A percentile compares a stretch with the other conserved stretches of the same genome.
Evolutionary conservation across 2,888 invertebrate genomes (phyloP).

Genomic region (Caenorhabditis sp.): DNA sequence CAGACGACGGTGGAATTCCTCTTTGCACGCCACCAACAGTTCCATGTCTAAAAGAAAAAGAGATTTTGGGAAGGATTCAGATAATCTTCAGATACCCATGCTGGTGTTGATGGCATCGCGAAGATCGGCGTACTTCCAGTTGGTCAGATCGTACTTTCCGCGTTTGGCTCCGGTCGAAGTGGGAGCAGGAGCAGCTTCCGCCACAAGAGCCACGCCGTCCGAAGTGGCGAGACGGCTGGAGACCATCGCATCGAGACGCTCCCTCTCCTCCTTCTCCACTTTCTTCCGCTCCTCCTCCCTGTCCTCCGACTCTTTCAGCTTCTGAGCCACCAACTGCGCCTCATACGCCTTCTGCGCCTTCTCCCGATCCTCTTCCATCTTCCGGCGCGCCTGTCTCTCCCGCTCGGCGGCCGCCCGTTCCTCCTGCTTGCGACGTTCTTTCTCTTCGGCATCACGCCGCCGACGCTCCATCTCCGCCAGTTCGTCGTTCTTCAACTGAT

Average conservation of each 20-base stretch:
- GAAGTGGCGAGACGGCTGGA: slow-evolving; percentile 87
- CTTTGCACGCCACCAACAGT: slow-evolving; percentile 94
- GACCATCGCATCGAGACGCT: slow-evolving; percentile 93
- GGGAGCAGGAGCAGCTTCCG: slow-evolving; percentile 4
- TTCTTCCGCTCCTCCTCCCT: slow-evolving; percentile 72
- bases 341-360: slow-evolving; percentile 89
- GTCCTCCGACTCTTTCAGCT: slow-evolving; percentile 81
- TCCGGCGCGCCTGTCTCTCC: slow-evolving; percentile 87
- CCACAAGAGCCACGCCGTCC: slow-evolving; percentile 46
- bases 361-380: slow-evolving; percentile 89
- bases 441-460: slow-evolving; percentile 86
- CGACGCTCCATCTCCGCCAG: slow-evolving; percentile 90
- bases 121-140: slow-evolving; percentile 98
- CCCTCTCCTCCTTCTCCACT: slow-evolving; percentile 85
- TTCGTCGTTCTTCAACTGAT: slow-evolving; percentile 79
- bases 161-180: background rate
- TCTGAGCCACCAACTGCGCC: slow-evolving; percentile 83
- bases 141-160: slow-evolving; percentile 90
- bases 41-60: slow-evolving; percentile 86
- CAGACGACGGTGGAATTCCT: slow-evolving; percentile 96
- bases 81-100: slow-evolving; percentile 82
- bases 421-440: slow-evolving; percentile 87
- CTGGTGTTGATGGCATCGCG: slow-evolving; percentile 98
- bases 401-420: slow-evolving; percentile 88
- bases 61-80: background rate